A percentile compares a stretch with the other conserved stretches of the same genome.
Conservation (phyloP, 2,888 invertebrate species). For the Sarcophaga caerulescens region DNA sequence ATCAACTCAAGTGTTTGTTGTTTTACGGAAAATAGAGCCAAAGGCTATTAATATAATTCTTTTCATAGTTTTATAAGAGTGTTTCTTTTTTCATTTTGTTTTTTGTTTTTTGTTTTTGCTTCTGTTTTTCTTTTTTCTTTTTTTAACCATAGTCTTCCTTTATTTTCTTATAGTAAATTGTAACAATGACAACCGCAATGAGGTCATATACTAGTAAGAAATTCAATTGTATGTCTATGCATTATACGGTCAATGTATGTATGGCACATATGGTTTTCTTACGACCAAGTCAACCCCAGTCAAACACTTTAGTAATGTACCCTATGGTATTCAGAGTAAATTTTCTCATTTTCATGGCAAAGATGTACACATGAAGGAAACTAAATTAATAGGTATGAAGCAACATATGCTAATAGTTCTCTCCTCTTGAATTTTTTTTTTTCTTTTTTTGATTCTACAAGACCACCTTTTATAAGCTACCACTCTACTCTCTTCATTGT, state of each 20-base stretch:
- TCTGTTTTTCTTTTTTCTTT: neutral
- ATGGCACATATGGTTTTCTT: slow-evolving; percentile 48
- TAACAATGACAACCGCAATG: slow-evolving; percentile 68
- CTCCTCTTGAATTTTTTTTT: neutral
- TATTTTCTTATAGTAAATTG: slow-evolving; percentile 65
- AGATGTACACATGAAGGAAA: slow-evolving; percentile 6
- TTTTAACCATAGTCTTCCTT: slow-evolving; percentile 33
- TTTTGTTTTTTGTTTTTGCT: too few species aligned
- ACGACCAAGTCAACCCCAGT: neutral
- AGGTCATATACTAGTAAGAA: slow-evolving; percentile 67
- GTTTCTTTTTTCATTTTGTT: neutral
- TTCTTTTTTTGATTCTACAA: neutral
- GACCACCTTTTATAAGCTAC: slow-evolving; percentile 32
- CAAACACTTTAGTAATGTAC: slow-evolving; percentile 30
- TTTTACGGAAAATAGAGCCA: slow-evolving; percentile 38
- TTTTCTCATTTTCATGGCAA: slow-evolving; percentile 41
- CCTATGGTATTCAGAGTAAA: slow-evolving; percentile 29
- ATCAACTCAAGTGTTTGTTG: slow-evolving; percentile 38
- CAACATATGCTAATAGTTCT: slow-evolving; percentile 61
- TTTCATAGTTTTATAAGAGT: slow-evolving; percentile 25
- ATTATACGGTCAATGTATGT: slow-evolving; percentile 35
- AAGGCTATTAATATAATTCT: slow-evolving; percentile 65
- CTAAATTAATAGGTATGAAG: slow-evolving; percentile 39
- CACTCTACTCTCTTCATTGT: neutral
- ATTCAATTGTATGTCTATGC: slow-evolving; percentile 61